Percentiles rank a stretch among this genome's conserved stretches.
Conservation (phyloP, 1,140 invertebrate genomes). For the Aleiodes sp. region DNA sequence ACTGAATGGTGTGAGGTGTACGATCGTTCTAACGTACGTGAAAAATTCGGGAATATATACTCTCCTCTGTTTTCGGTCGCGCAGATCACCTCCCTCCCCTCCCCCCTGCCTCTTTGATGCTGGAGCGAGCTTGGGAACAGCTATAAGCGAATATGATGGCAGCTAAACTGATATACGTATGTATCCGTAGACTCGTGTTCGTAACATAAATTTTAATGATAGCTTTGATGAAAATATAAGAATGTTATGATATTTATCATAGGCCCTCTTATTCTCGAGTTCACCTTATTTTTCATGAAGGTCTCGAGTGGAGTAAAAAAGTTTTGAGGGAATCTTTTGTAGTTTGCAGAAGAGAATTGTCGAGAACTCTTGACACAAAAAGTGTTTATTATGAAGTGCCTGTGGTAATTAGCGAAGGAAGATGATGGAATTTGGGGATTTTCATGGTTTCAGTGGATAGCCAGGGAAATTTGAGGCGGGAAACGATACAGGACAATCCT, state of each 20-base stretch:
- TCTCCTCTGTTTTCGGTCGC: slow-evolving; percentile 27
- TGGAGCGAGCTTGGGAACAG: slow-evolving; percentile 12
- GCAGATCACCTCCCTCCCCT: slow-evolving; percentile 18
- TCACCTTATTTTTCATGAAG: too few relatives aligned
- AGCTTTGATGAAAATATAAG: slow-evolving; percentile 67
- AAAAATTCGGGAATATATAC: slow-evolving; percentile 1
- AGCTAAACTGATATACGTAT: slow-evolving; percentile 47
- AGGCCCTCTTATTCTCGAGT: slow-evolving; percentile 29
- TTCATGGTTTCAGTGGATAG: too few relatives aligned
- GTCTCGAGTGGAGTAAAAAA: too few relatives aligned
- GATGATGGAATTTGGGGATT: too few relatives aligned
- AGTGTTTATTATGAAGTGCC: too few relatives aligned
- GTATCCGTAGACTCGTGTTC: slow-evolving; percentile 61
- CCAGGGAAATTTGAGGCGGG: too few relatives aligned
- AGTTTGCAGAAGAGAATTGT: too few relatives aligned
- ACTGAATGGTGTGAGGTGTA: slow-evolving; percentile 16
- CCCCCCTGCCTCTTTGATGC: too few relatives aligned
- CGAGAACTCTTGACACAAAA: too few relatives aligned
- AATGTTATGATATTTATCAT: slow-evolving; percentile 62
- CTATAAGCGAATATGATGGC: slow-evolving; percentile 21
- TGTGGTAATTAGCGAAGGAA: too few relatives aligned
- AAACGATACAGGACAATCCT: too few relatives aligned
- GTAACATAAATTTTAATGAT: slow-evolving; percentile 68
- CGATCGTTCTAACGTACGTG: slow-evolving; percentile 31
- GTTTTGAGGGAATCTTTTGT: too few relatives aligned